phyloP scores from a whole-genome alignment of 35 echinoderm and acorn worm species.

The Hemicentrotus pulcherrimus region DNA sequence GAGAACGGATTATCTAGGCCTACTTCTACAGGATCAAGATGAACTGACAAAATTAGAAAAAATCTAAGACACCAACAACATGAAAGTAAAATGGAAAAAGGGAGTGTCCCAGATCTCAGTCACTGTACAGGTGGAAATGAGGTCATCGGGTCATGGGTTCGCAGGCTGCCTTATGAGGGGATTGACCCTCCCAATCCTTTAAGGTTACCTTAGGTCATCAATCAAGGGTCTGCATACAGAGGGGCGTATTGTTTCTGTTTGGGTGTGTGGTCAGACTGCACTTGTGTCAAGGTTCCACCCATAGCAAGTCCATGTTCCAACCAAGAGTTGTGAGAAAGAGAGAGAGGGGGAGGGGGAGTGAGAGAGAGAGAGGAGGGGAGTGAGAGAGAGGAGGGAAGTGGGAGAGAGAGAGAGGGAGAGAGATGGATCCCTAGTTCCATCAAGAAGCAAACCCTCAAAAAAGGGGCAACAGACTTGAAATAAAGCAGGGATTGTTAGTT shows the following conservation, averaged over 20 bases:
- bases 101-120: background rate
- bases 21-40: background rate
- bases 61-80: background rate
- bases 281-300: background rate
- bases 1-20: too few species aligned
- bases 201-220: background rate
- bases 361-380: too few species aligned
- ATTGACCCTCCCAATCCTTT: background rate
- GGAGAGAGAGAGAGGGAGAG: too few species aligned
- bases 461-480: background rate
- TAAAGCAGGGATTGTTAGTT: too few species aligned
- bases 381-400: too few species aligned
- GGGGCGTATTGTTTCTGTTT: background rate
- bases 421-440: too few species aligned
- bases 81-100: background rate
- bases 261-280: conserved; percentile 6
- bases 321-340: too few species aligned
- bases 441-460: too few species aligned
- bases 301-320: too few species aligned
- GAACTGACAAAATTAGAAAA: background rate
- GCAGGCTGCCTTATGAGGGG: background rate
- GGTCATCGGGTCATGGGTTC: background rate
- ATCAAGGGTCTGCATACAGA: background rate
- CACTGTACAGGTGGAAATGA: background rate
- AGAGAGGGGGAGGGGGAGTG: too few species aligned